Evolutionary conservation across 2,888 invertebrate species (phyloP).

Genomic region (Formica aserva): DNA sequence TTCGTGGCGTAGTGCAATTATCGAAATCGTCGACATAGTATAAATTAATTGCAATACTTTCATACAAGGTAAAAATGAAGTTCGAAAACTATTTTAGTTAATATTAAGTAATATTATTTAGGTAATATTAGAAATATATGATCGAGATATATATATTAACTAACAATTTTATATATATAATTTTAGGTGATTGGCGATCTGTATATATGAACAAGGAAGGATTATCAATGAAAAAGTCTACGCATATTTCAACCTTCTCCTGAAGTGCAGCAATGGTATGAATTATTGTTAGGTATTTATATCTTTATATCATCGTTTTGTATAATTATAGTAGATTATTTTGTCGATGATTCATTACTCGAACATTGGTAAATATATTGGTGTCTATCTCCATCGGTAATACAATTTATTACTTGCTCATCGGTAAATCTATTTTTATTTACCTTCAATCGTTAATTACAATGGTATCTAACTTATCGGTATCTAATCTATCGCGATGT

Average conservation of each 20-base stretch:
- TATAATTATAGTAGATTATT: not conserved
- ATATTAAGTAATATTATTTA: not conserved
- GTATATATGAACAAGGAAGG: not conserved
- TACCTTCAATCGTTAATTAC: not conserved
- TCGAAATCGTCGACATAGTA: not conserved
- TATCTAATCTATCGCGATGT: not conserved
- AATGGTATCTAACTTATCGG: not conserved
- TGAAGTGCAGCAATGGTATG: not conserved
- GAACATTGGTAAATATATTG: too few species aligned
- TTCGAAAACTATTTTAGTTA: not conserved
- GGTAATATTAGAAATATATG: too few species aligned
- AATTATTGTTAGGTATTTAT: not conserved
- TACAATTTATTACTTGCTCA: not conserved
- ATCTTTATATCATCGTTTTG: not conserved
- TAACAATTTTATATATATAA: not conserved
- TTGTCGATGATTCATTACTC: not conserved
- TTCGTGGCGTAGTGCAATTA: not conserved
- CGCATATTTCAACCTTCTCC: not conserved
- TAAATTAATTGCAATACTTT: slow-evolving; percentile 1
- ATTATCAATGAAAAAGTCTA: not conserved
- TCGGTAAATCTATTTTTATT: not conserved
- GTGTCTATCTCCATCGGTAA: not conserved
- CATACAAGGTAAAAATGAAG: not conserved
- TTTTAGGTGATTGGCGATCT: not conserved
- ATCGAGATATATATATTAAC: not conserved